Evolutionary conservation across 2,888 invertebrate species (phyloP).

Genomic region (Andrena bucephala): DNA sequence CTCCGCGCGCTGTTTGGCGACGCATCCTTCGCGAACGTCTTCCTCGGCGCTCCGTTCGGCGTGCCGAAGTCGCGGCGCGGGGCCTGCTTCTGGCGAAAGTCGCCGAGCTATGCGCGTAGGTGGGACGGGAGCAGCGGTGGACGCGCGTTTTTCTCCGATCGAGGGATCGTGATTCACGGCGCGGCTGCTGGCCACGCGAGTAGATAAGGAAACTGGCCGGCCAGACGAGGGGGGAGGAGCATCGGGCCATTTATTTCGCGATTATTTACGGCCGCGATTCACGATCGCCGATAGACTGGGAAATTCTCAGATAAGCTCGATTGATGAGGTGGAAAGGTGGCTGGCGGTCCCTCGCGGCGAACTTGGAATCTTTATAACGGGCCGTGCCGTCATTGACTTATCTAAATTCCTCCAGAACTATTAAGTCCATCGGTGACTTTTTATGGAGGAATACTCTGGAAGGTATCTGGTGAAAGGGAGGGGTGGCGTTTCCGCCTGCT

Average conservation of each 20-base stretch:
- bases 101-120: neutral
- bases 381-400: neutral
- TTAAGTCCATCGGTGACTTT: neutral
- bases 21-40: neutral
- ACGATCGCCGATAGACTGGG: slow-evolving; percentile 45
- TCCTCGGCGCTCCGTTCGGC: slow-evolving; percentile 13
- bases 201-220: slow-evolving; percentile 52
- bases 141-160: slow-evolving; percentile 55
- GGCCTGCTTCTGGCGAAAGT: slow-evolving; percentile 40
- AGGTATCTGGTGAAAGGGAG: neutral
- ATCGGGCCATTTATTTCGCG: slow-evolving; percentile 34
- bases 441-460: neutral
- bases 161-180: slow-evolving; percentile 63
- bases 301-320: slow-evolving; percentile 31
- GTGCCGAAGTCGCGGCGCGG: slow-evolving; percentile 29
- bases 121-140: slow-evolving; percentile 33
- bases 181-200: slow-evolving; percentile 29
- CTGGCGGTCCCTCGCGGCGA: slow-evolving; percentile 3
- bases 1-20: neutral
- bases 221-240: neutral
- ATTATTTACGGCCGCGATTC: slow-evolving; percentile 41
- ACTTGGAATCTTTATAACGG: neutral
- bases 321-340: neutral
- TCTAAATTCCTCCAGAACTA: neutral
- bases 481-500: neutral